Base-by-base conservation (phyloP, 2,113 vertebrate species). In the Chlorocebus sabaeus region DNA sequence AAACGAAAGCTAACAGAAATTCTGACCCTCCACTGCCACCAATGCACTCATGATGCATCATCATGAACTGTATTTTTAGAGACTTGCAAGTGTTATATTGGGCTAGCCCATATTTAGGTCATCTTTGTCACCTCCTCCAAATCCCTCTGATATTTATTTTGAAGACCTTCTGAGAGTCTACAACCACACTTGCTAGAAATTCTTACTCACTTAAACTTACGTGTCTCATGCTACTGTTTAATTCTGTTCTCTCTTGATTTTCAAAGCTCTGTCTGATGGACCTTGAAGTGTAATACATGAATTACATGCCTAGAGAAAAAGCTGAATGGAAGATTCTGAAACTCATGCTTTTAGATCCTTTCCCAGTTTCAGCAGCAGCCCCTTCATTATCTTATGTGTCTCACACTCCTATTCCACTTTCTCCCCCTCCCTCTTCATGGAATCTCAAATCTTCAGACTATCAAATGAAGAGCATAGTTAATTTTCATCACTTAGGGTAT, bases 41-140 rank as follows among this genome's bases (percentile, higher is more conserved):
- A 86, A 48, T 43, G 18, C 90, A 88, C 30, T 55, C 78, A 88
- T 70, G 80, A 70, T 81, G 8, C 38, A 92, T 90, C 79, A 79
- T 82, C 40, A 43, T 27, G 12, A 88, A 87, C 96, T 96, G 11
- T 82, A 93, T 94, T 95, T 97, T 97, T 96, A 96, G 89, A 97
- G 93, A 76, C 61, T 68, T 50, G 78, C 23, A 61, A 67, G 32
- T 90, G 90, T 93, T 96, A 89, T 50, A 57, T 82, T 91, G 90
- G 48, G 82, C n/a, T 75, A 20, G 38, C 67, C 82, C 50, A 50
- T 50, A 81, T 93, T 96, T 90, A 96, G 92, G 80, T 73, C 89
- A 88, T 80, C 72, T 50, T 84, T 59, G 40, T 38, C 35, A 61
- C 8, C 35, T 83, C 27, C 40, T 32, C 48, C 67, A 43, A 89